Evolutionary conservation across 2,888 invertebrate genomes (phyloP), one percentile per base, ranked within the genome.

Genomic region (Dryadula phaetusa): DNA sequence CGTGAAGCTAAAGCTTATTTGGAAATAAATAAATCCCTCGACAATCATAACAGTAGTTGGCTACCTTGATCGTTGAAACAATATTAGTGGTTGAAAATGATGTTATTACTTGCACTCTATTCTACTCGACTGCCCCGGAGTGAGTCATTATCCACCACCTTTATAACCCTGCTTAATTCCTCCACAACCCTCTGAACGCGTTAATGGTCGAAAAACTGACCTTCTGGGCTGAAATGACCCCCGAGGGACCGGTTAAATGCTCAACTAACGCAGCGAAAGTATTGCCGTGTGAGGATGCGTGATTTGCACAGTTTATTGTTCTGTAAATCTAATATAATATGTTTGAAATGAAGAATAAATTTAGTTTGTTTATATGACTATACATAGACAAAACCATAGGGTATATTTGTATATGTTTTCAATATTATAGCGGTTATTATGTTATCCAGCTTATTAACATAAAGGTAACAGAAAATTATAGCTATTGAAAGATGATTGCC

Each of bases 121-220:
- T 70, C 69, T 67, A 62, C 66, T 70, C 71, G 80, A 85, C 82
- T 79, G 81, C 79, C 75, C 89, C 87, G 77, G 79, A 84, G 90
- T 87, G 90, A 86, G 86, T 87, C 86, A 91, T 91, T 90, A 90
- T 73, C 75, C 73, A 75, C 74, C 83, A 88, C 88, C 86, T 90
- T 91, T 90, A 92, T 86, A 80, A 79, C 85, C 77, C 75, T 77
- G 77, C 79, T 85, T 88, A 89, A 89, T 90, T 86, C 86, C 77
- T 71, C 74, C 76, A 76, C 81, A 79, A 83, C 87, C 88, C 88
- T 83, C 85, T 85, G 87, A 86, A 84, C 82, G 84, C 83, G 83
- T 83, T 91, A 92, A 92, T 89, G 89, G 82, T 76, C 89, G 87
- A 91, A 90, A 90, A 91, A 92, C 90, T 92, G 91, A 89, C 91